Percentiles rank a stretch among this genome's conserved stretches.
phyloP scores from a whole-genome alignment of 2,113 vertebrate genomes.

The Hassar affinis region DNA sequence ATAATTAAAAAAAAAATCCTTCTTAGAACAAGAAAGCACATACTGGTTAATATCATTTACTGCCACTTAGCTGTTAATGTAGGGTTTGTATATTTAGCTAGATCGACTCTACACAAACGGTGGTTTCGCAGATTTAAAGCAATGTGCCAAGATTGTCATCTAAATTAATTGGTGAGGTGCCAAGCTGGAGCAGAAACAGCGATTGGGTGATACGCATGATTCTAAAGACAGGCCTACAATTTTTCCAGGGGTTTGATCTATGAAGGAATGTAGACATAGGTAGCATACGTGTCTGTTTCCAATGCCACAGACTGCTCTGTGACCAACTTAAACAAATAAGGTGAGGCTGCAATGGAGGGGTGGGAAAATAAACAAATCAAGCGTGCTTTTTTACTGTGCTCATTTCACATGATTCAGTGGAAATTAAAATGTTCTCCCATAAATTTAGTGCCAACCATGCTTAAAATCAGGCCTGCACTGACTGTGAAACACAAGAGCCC shows the following conservation, averaged over 20 bases:
- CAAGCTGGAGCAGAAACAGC: conserved; percentile 42
- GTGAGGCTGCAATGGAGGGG: conserved; percentile 44
- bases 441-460: conserved; percentile 40
- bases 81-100: conserved; percentile 49
- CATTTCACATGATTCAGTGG: conserved; percentile 41
- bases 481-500: conserved; percentile 25
- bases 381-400: conserved; percentile 33
- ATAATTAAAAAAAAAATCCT: conserved; percentile 42
- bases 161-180: conserved; percentile 49
- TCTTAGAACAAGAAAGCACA: conserved; percentile 30
- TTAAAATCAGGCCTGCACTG: conserved; percentile 17
- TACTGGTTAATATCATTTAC: conserved; percentile 44
- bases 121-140: conserved; percentile 45
- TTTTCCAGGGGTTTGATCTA: conserved; percentile 41
- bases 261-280: conserved; percentile 46
- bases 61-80: conserved; percentile 50
- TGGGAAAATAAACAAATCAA: conserved; percentile 46
- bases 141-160: conserved; percentile 43
- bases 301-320: conserved; percentile 49
- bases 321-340: conserved; percentile 55
- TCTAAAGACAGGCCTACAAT: conserved; percentile 31
- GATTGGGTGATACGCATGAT: conserved; percentile 20
- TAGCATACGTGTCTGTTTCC: conserved; percentile 37
- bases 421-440: conserved; percentile 38
- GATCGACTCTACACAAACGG: conserved; percentile 39